Percentiles rank a stretch among this genome's conserved stretches.
Conservation (phyloP, 2,113 vertebrate genomes). For the Dromaius novaehollandiae region DNA sequence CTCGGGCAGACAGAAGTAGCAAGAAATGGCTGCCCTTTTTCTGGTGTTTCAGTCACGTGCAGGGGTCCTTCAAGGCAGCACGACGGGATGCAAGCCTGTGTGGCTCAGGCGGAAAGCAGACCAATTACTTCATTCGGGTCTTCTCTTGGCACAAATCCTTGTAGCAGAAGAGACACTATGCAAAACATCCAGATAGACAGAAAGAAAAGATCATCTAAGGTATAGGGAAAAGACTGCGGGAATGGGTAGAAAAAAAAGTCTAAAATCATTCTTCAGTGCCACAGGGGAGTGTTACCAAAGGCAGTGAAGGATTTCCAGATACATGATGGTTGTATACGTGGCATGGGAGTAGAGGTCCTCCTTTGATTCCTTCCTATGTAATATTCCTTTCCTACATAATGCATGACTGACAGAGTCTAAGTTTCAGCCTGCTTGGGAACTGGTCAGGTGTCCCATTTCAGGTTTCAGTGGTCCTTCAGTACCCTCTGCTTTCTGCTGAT, state of each 20-base stretch:
- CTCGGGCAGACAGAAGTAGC: background rate
- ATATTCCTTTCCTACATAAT: background rate
- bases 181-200: background rate
- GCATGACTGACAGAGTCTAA: background rate
- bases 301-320: background rate
- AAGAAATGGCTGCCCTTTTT: background rate
- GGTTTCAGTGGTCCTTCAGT: background rate
- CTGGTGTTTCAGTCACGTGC: background rate
- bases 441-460: background rate
- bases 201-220: background rate
- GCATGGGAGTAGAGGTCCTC: background rate
- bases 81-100: accelerated
- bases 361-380: background rate
- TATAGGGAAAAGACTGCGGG: background rate
- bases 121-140: accelerated
- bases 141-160: background rate
- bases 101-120: background rate
- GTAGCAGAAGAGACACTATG: background rate
- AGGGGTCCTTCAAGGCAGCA: background rate
- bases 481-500: background rate
- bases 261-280: background rate
- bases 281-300: background rate
- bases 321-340: background rate
- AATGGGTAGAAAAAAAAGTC: background rate
- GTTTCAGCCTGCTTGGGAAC: background rate